Percentiles rank a stretch among this genome's conserved stretches.
phyloP scores from a whole-genome alignment of 1,140 invertebrate genomes.

The Cherax destructor region DNA sequence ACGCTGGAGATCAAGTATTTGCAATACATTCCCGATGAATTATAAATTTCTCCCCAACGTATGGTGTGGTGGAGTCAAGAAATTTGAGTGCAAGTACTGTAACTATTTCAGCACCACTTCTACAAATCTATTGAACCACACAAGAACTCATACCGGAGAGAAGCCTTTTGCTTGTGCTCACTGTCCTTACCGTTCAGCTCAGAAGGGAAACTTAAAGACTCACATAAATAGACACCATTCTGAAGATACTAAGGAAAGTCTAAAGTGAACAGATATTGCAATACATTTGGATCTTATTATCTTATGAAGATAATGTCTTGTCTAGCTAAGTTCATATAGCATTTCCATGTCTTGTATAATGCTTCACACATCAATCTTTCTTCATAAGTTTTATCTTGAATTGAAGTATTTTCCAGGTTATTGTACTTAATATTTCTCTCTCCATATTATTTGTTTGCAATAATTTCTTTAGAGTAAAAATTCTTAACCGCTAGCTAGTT shows the following conservation, averaged over 20 bases:
- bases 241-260: background rate
- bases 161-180: constrained; percentile 43
- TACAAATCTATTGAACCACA: constrained; percentile 46
- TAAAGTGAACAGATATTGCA: background rate
- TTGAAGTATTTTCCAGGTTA: no score
- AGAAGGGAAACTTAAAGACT: constrained; percentile 48
- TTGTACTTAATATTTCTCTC: no score
- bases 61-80: constrained; percentile 43
- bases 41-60: constrained; percentile 8
- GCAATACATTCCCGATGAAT: constrained; percentile 23
- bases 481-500: no score
- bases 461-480: no score
- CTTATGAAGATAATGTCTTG: no score
- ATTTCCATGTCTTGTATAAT: no score
- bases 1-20: constrained; percentile 10
- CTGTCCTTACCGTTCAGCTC: constrained; percentile 46
- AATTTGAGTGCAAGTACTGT: constrained; percentile 54
- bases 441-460: no score
- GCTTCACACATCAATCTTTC: no score
- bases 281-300: background rate
- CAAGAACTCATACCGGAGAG: constrained; percentile 44
- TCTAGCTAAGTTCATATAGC: no score
- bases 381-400: no score
- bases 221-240: constrained; percentile 42
- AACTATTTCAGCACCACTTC: constrained; percentile 52